Evolutionary conservation across 2,888 invertebrate genomes (phyloP), one percentile per base, ranked within the genome.

Genomic region (Temnothorax ravouxi): DNA sequence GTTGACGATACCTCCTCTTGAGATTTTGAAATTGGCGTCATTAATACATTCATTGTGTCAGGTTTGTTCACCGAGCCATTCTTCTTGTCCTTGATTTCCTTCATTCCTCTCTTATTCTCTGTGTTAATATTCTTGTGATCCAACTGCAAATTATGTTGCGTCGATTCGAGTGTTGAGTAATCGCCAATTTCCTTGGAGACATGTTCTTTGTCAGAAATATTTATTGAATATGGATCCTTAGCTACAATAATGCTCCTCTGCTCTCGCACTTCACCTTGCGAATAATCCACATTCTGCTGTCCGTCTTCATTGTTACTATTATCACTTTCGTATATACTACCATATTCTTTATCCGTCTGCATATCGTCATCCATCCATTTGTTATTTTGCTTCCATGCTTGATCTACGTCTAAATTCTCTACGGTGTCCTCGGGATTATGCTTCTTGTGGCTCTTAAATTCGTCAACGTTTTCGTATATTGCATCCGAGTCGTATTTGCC

Each of bases 291-390:
- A 34, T 74, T 66, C 25, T 77, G 77, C 9, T 84, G 86, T 0
- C 34, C 25, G 15, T 85, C 87, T 21, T 80, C 86, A n/a, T 41
- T 11, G 59, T 87, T 86, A 64, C 34, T 71, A 34, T 77, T 82
- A n/a, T 89, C 88, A 25, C 89, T 90, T 18, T 93, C 92, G 80
- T 93, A 93, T 2, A 91, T 61, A 41, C 88, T 87, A 71, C 93
- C 94, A 71, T 93, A 93, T 25, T 91, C 87, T 85, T 93, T 93
- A n/a, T 88, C 89, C 11, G 82, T 50, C 59, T 56, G 84, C 5
- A 52, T 13, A 11, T 87, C 88, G 25, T 91, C 88, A 13, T 75
- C 82, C 18, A 74, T 82, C 92, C 91, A 92, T 21, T 91, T 91
- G 41, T 88, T 88, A 47, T 79, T 59, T 66, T 84, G 87, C 38